These are phyloP conservation scores for Fragariocoptes setiger DNA, from an alignment of 1,140 invertebrate species.

Conservation along the genomic window DNA sequence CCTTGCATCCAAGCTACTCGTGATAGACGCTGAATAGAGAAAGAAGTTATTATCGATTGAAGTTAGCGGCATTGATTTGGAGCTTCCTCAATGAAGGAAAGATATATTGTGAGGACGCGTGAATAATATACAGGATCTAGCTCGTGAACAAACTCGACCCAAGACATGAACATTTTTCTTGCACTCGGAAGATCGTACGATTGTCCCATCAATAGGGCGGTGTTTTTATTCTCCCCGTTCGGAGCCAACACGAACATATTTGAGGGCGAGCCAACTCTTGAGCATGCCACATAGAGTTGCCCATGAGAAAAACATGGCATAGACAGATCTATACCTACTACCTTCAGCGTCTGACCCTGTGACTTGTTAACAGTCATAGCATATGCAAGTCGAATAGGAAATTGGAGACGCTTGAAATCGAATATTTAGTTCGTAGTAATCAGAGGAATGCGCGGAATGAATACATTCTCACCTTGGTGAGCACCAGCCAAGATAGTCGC, in stretches of 20 bases:
- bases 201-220: too few relatives aligned
- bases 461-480: conserved; percentile 6
- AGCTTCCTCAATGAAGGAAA: too few relatives aligned
- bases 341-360: conserved; percentile 19
- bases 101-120: too few relatives aligned
- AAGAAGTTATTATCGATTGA: too few relatives aligned
- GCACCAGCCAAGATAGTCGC: conserved; percentile 8
- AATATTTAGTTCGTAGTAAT: conserved; percentile 8
- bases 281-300: conserved; percentile 7
- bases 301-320: conserved; percentile 7
- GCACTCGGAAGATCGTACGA: too few relatives aligned
- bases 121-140: too few relatives aligned
- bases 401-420: conserved; percentile 19
- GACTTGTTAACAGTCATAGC: conserved; percentile 24
- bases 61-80: too few relatives aligned
- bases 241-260: neutral
- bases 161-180: too few relatives aligned
- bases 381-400: conserved; percentile 20
- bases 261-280: neutral
- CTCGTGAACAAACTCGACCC: too few relatives aligned
- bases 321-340: conserved; percentile 3
- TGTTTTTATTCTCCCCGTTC: neutral
- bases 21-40: too few relatives aligned
- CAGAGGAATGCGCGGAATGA: conserved; percentile 10
- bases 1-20: too few relatives aligned